Conservation (phyloP, 2,888 invertebrate species). For the Cantharis flavilabris region DNA sequence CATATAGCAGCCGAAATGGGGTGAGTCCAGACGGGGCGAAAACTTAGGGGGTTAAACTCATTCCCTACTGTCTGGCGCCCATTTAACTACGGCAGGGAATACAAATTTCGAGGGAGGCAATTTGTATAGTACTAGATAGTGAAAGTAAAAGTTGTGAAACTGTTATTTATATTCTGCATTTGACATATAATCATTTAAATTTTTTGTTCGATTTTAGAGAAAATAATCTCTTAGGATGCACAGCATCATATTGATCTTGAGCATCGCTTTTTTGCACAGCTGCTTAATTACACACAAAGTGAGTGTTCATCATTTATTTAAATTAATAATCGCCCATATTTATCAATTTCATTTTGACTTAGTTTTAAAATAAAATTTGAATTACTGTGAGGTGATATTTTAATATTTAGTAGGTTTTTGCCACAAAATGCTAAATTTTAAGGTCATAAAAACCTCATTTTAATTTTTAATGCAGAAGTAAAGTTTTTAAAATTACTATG, state of each 20-base stretch:
- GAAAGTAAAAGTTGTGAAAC: conserved; percentile 23
- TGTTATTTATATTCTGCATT: conserved; percentile 18
- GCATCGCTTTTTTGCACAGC: not conserved
- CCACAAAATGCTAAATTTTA: not conserved
- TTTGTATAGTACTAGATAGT: conserved; percentile 22
- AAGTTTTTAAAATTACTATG: not conserved
- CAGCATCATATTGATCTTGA: not conserved
- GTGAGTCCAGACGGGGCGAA: conserved; percentile 21
- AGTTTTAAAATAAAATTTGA: not conserved
- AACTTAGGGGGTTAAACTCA: conserved; percentile 12
- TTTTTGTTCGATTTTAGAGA: not conserved
- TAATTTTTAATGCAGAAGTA: not conserved
- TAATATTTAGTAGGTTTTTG: not conserved
- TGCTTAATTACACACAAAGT: not conserved
- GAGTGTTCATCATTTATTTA: not conserved
- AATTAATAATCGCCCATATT: not conserved
- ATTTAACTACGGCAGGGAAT: conserved; percentile 15
- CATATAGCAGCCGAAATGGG: conserved; percentile 12
- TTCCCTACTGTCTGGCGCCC: conserved; percentile 23
- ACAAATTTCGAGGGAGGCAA: conserved; percentile 23
- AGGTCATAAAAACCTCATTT: not conserved
- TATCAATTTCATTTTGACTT: not conserved
- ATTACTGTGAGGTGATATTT: not conserved
- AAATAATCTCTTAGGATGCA: not conserved
- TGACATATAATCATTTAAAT: conserved; percentile 14